phyloP scores from a whole-genome alignment of 2,888 invertebrate species.

The Microdon myrmicae region DNA sequence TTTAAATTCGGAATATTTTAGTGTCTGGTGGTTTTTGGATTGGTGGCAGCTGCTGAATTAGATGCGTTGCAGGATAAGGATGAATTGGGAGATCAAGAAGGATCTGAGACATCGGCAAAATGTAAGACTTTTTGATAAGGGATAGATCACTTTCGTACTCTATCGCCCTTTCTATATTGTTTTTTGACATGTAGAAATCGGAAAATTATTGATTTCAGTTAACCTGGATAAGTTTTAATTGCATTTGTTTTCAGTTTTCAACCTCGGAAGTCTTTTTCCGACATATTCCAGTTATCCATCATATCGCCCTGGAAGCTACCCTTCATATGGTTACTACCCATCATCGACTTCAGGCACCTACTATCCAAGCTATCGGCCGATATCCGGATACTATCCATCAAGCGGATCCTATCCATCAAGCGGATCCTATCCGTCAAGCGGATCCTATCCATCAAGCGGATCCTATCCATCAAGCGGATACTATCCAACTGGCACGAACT shows the following conservation, averaged over 20 bases:
- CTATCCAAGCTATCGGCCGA: conserved; percentile 37
- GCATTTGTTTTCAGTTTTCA: conserved; percentile 59
- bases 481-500: conserved; percentile 65
- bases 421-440: conserved; percentile 33
- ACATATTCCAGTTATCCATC: conserved; percentile 36
- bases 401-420: conserved; percentile 56
- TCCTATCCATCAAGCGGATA: conserved; percentile 52
- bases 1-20: conserved; percentile 4
- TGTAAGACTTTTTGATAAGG: conserved; percentile 55
- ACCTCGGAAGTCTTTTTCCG: conserved; percentile 65
- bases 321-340: conserved; percentile 43
- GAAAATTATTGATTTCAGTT: neutral
- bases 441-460: conserved; percentile 21
- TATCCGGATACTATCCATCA: conserved; percentile 14
- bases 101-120: conserved; percentile 62
- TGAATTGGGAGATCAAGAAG: conserved; percentile 56
- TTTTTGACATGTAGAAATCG: neutral
- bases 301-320: conserved; percentile 36
- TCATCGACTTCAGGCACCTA: conserved; percentile 27
- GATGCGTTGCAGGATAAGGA: conserved; percentile 14
- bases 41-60: conserved; percentile 6
- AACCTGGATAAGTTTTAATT: neutral
- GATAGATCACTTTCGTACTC: neutral
- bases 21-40: conserved; percentile 12
- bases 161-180: neutral